Base-by-base conservation (phyloP, 2,888 invertebrate species). In the Automeris io region DNA sequence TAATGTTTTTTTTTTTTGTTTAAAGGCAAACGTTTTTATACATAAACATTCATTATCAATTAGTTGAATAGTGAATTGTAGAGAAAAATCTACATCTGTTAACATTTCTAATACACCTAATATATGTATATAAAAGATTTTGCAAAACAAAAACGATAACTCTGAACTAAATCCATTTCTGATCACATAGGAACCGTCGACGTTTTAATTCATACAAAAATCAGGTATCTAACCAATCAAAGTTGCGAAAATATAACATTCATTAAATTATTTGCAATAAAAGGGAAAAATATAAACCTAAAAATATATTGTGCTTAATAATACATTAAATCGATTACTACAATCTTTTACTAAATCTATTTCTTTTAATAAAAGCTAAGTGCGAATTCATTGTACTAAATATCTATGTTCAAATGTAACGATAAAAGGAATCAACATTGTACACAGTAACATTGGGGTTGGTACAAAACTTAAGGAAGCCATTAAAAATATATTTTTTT, bases 341-440 rank as follows among this genome's bases (percentile, higher is more conserved):
- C 31, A 37, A 61, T 57, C 56, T 51, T 60, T 60, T 54, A 59
- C 23, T 37, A 39, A 11, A 12, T 4, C 24, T 38, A 38, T 13
- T 11, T 13, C 5, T 60, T 61, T 55, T 43, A 55, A 63, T 70
- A 71, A 63, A 66, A 54, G 48, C 75, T 72, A 72, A 51, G 62
- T 72, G 72, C 71, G 55, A 63, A 59, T 65, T 52, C 68, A 78
- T 82, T 83, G 80, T 83, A 81, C 80, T 82, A 74, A 74, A 61
- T 61, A 54, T 53, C 49, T 65, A 57, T 55, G n/a, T 55, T 55
- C 61, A 56, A 48, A 51, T 56, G 49, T 57, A 58, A 59, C 4
- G 51, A 45, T 43, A 46, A 56, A 60, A 70, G 69, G 70, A 77
- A 74, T 73, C 66, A 54, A 69, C 49, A 52, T 47, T 39, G 33